A percentile compares a stretch with the other conserved stretches of the same genome.
Evolutionary conservation across 1,140 invertebrate genomes (phyloP).

Genomic region (Heliothis virescens): DNA sequence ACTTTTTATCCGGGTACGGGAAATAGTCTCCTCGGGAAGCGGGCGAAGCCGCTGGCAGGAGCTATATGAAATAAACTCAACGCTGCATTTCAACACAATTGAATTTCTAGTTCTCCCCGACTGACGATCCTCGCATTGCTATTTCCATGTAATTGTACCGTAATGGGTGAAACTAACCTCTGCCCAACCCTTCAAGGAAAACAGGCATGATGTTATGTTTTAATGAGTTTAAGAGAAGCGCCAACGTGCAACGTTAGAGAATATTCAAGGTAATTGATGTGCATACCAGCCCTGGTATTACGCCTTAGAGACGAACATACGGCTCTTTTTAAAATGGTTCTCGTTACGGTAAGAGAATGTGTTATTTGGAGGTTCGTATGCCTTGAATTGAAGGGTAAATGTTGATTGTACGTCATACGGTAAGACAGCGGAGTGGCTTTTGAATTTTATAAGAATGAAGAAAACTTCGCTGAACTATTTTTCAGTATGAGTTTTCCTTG

Average conservation of each 20-base stretch:
- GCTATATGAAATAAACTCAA: too few relatives aligned
- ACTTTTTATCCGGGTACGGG: too few relatives aligned
- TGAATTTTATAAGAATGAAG: not conserved
- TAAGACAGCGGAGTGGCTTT: not conserved
- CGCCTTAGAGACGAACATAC: not conserved
- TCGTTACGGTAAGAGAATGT: not conserved
- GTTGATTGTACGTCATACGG: not conserved
- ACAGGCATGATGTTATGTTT: not conserved
- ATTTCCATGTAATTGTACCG: too few relatives aligned
- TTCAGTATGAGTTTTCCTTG: too few relatives aligned
- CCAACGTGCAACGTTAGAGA: not conserved
- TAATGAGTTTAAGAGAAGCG: not conserved
- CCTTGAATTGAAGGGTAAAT: not conserved
- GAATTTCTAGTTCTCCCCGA: too few relatives aligned
- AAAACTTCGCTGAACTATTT: too few relatives aligned
- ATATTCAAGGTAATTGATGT: conserved; percentile 34
- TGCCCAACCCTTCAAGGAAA: too few relatives aligned
- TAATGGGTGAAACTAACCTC: not conserved
- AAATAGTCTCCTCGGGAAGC: too few relatives aligned
- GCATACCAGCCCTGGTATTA: conserved; percentile 33
- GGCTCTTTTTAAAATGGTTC: conserved; percentile 19
- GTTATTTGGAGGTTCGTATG: conserved; percentile 1
- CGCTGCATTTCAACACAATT: too few relatives aligned
- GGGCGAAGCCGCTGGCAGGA: too few relatives aligned
- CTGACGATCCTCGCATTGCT: too few relatives aligned